phyloP scores from a whole-genome alignment of 2,888 invertebrate species.

The Rhagium mordax region DNA sequence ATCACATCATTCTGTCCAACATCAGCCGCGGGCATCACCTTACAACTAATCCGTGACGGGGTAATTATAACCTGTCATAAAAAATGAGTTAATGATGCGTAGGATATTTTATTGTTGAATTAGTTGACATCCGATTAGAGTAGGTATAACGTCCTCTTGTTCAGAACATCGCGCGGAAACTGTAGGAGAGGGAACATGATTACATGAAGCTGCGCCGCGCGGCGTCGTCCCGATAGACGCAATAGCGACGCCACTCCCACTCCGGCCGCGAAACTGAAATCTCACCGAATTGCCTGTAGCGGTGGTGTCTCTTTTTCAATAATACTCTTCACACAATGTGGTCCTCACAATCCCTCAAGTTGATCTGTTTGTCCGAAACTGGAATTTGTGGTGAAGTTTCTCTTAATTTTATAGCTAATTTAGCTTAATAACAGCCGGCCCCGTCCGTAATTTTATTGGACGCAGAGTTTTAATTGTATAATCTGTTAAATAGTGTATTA shows the following conservation, averaged over 20 bases:
- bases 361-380: constrained; percentile 43
- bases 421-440: constrained; percentile 32
- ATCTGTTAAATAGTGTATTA: constrained; percentile 20
- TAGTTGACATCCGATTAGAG: constrained; percentile 44
- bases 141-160: constrained; percentile 61
- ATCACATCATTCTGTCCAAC: background rate
- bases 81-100: constrained; percentile 7
- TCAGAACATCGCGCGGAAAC: constrained; percentile 66
- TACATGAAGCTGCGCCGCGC: constrained; percentile 66
- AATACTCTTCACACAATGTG: constrained; percentile 53
- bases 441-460: background rate
- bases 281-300: constrained; percentile 57
- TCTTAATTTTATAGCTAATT: constrained; percentile 54
- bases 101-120: constrained; percentile 30
- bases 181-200: constrained; percentile 64
- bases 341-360: constrained; percentile 43
- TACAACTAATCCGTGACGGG: background rate
- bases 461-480: constrained; percentile 12
- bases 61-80: constrained; percentile 6
- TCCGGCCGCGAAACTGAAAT: constrained; percentile 62
- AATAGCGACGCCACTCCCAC: constrained; percentile 66
- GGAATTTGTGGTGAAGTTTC: constrained; percentile 48
- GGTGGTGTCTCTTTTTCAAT: constrained; percentile 57
- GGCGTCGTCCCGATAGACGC: constrained; percentile 55
- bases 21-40: background rate